These are phyloP conservation scores for Thelaira solivaga DNA, from an alignment of 2,888 invertebrate species.

Conservation along the genomic window DNA sequence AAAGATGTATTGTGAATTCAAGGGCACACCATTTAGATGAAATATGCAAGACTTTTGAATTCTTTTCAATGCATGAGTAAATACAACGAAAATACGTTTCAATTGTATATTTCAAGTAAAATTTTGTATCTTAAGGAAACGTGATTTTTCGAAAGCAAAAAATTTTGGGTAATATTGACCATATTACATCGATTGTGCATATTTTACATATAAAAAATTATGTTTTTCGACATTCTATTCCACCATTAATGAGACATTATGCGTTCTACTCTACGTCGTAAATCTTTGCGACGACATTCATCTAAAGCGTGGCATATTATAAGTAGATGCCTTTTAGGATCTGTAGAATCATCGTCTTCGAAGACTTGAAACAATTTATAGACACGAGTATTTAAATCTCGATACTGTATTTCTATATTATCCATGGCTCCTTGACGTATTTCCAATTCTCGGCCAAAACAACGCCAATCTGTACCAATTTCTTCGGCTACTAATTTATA, in stretches of 20 bases:
- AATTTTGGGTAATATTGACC: no score
- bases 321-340: slow-evolving; percentile 63
- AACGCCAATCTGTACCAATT: slow-evolving; percentile 73
- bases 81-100: no score
- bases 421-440: slow-evolving; percentile 73
- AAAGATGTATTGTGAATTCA: no score
- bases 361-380: slow-evolving; percentile 70
- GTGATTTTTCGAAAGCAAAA: no score
- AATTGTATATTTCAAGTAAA: no score
- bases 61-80: no score
- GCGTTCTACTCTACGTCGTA: slow-evolving; percentile 67
- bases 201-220: background rate
- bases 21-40: no score
- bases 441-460: slow-evolving; percentile 71
- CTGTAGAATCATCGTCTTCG: slow-evolving; percentile 71
- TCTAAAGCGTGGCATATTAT: slow-evolving; percentile 68
- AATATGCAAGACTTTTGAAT: no score
- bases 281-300: slow-evolving; percentile 68
- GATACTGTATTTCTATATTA: slow-evolving; percentile 68
- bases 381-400: slow-evolving; percentile 70
- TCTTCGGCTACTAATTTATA: slow-evolving; percentile 70
- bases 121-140: no score
- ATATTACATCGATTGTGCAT: no score
- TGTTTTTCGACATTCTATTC: background rate
- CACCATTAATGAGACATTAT: slow-evolving; percentile 65